A percentile compares a stretch with the other conserved stretches of the same genome.
phyloP scores from a whole-genome alignment of 2,888 invertebrate species.

The Acheta domesticus region DNA sequence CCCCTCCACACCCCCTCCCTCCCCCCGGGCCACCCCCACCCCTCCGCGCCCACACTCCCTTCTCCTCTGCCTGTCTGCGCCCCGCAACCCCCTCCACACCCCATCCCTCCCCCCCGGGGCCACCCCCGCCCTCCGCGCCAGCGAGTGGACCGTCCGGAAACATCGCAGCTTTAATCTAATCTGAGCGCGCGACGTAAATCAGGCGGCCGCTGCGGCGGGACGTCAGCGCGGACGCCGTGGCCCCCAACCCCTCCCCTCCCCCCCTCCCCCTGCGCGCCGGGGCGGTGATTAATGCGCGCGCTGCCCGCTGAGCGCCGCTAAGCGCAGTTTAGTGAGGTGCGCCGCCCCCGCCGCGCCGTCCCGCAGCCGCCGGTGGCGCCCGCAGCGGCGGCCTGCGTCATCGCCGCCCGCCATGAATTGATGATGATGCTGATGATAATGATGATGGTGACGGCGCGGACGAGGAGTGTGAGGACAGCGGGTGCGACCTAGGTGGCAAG shows the following conservation, averaged over 20 bases:
- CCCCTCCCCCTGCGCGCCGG: neutral
- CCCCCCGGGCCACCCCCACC: neutral
- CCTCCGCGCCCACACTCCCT: neutral
- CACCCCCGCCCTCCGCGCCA: neutral
- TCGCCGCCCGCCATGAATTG: too few relatives aligned
- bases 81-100: neutral
- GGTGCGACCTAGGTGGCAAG: too few relatives aligned
- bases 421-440: too few relatives aligned
- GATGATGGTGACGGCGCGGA: too few relatives aligned
- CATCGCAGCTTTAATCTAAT: slow-evolving; percentile 5
- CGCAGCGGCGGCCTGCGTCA: too few relatives aligned
- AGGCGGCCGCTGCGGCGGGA: neutral
- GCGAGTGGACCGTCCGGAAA: neutral
- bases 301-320: neutral
- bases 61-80: neutral
- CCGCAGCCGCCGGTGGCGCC: neutral
- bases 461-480: too few relatives aligned
- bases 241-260: neutral
- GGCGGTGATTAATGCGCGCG: neutral
- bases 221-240: neutral
- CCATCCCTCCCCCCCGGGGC: neutral
- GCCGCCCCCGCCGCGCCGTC: neutral
- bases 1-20: neutral
- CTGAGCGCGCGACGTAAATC: slow-evolving; percentile 18
- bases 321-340: slow-evolving; percentile 18